Evolutionary conservation across 2,888 invertebrate genomes (phyloP), one percentile per base, ranked within the genome.

Genomic region (Drosophila atripex): DNA sequence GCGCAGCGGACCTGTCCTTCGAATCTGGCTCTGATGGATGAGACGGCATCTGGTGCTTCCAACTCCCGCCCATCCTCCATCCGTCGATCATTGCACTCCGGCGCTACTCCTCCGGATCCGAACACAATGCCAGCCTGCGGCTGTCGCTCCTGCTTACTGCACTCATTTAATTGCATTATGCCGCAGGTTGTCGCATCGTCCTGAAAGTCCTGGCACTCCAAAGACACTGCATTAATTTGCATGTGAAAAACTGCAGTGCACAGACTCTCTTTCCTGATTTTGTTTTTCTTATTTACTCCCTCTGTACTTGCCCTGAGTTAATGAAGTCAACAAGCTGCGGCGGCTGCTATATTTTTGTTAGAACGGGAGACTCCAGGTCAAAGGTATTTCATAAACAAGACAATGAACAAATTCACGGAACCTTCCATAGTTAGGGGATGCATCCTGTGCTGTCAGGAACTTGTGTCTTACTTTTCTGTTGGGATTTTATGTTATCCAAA

Each of bases 101-200:
- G 32, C 38, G 21, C 45, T 25, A 18, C 41, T 54, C 45, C 43
- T 25, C 57, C 35, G 49, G 58, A 46, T 55, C 41, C 47, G 28
- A 56, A 45, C 39, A 71, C 71, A 64, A 73, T 56, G 55, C 39
- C 64, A 57, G 72, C 72, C 73, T 35, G 54, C 43, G 54, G 71
- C 70, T 47, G 35, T 41, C 46, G 58, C 70, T 54, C 39, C 60
- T 60, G 55, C 86, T 84, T 75, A 77, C 80, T 85, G 85, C 80
- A 84, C 76, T 88, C 88, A 77, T 85, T 86, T 88, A 85, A 85
- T 85, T 85, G 85, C 88, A 85, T 85, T 85, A 88, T 88, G 85
- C 85, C 87, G 75, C 85, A 80, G 85, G 85, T 71, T 61, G 65
- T 84, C 74, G 76, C 85, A 71, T 68, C 65, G 76, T 71, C 66